phyloP scores from a whole-genome alignment of 2,797 vertebrate species.

The Crocodylus rhombifer region DNA sequence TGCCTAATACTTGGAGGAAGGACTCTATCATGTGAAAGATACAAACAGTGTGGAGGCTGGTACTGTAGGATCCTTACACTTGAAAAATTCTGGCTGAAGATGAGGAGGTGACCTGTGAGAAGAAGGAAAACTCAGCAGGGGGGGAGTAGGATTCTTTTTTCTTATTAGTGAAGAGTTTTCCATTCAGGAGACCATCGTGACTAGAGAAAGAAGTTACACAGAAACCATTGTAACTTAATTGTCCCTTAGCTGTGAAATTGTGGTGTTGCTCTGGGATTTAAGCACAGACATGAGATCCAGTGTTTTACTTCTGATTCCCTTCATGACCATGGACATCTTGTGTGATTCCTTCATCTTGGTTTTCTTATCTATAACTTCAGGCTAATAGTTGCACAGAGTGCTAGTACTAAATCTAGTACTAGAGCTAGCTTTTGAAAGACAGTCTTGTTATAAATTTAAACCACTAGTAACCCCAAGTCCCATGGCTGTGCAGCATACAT shows the following conservation, averaged over 20 bases:
- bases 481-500: neutral
- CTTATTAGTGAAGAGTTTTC: slow-evolving; percentile 57
- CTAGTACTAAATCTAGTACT: neutral
- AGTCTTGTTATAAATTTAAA: neutral
- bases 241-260: slow-evolving; percentile 52
- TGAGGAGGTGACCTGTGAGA: slow-evolving; percentile 14
- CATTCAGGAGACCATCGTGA: slow-evolving; percentile 57
- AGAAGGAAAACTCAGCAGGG: neutral
- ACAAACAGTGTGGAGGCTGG: slow-evolving; percentile 23
- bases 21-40: neutral
- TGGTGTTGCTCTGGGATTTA: slow-evolving; percentile 6
- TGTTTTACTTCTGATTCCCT: neutral
- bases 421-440: neutral
- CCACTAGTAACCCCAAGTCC: neutral
- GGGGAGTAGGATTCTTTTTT: slow-evolving; percentile 28
- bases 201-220: slow-evolving; percentile 52
- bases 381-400: slow-evolving; percentile 29
- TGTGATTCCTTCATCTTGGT: slow-evolving; percentile 64
- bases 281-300: slow-evolving; percentile 5
- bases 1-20: slow-evolving; percentile 25
- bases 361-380: slow-evolving; percentile 39
- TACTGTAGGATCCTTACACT: slow-evolving; percentile 6
- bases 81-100: neutral
- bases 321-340: slow-evolving; percentile 42
- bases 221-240: slow-evolving; percentile 42